Evolutionary conservation across 2,888 invertebrate species (phyloP), one percentile per base, ranked within the genome.

Genomic region (Ephialtes manifestator): DNA sequence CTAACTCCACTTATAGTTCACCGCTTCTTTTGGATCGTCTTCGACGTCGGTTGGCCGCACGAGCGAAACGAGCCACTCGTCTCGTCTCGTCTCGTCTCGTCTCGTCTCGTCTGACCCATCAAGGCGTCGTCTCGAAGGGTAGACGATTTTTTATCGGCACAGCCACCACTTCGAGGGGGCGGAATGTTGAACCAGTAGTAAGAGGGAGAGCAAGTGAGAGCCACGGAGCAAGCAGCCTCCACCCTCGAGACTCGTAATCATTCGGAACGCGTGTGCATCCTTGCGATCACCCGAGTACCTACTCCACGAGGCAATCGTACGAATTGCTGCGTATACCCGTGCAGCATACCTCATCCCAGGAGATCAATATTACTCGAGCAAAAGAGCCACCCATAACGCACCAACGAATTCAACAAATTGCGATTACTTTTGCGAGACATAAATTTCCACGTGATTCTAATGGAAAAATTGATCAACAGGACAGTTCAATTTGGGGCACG

Each of bases 31-130:
- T 53, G 39, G 71, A 63, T 71, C 79, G 46, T 48, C 58, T 39
- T 58, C 72, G 58, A 15, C 48, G 78, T 70, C 58, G 60, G 70
- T 79, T 48, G 70, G 70, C 70, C 60, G 79, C 60, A 60, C 53
- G 51, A 71, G 60, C 71, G 79, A 71, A 79, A 63, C 79, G 71
- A 79, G 63, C 71, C 63, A 79, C 70, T 71, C 71, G 71, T 71
- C 70, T 78, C 51, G n/a, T 51, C 75, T 51, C 53, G 51, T 18
- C 24, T 43, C 39, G 76, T 55, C 31, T 35, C 48, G 15, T 51
- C 75, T 51, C 39, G 63, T 43, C 67, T 39, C 31, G 63, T 63
- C 67, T 67, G 65, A 65, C 75, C 75, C 65, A 65, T 65, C 75
- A 65, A 65, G 65, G 65, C 63, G 75, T 65, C 63, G 65, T 65